Base-by-base conservation (phyloP, 2,888 invertebrate genomes). In the Mythimna vitellina region DNA sequence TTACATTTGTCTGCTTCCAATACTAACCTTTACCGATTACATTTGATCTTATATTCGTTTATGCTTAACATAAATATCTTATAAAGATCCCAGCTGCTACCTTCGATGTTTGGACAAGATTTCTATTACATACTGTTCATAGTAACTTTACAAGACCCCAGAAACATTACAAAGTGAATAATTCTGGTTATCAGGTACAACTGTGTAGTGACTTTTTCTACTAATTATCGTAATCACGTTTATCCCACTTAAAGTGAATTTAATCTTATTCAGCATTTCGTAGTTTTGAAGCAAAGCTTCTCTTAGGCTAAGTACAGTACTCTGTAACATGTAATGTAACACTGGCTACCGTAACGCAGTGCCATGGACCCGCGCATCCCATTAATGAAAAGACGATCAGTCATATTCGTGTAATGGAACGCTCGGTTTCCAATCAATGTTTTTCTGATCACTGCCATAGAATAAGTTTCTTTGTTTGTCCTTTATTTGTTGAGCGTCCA, bases 281-380 rank as follows among this genome's bases (percentile, higher is more conserved):
- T 79, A 74, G 65, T 64, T 73, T 70, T 73, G 81, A 70, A 74
- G 77, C 80, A 69, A 79, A 70, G 82, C 84, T 79, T 83, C 76
- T 70, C 32, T 70, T 70, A 78, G 81, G 54, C 65, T 82, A 63
- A 82, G 53, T 65, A 63, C 67, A 60, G 70, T 38, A 32, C 58
- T 69, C 29, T 76, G 78, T 58, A 76, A 56, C 70, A 51, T 69
- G 78, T 63, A 70, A 65, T 65, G 80, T 29, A 73, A 57, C 80
- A 64, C 35, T 22, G 64, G 35, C n/a, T 56, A 20, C 9, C 35
- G 68, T 75, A 63, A 70, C 63, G 1, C 35, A 62, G 51, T 46
- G 10, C 38, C 69, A 46, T 80, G 63, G 75, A 56, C 51, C 20
- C 49, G 63, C 38, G 25, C 49, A 49, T 54, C 38, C 56, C 60